Evolutionary conservation across 1,140 invertebrate species (phyloP).

Genomic region (Globodera ellingtonae): DNA sequence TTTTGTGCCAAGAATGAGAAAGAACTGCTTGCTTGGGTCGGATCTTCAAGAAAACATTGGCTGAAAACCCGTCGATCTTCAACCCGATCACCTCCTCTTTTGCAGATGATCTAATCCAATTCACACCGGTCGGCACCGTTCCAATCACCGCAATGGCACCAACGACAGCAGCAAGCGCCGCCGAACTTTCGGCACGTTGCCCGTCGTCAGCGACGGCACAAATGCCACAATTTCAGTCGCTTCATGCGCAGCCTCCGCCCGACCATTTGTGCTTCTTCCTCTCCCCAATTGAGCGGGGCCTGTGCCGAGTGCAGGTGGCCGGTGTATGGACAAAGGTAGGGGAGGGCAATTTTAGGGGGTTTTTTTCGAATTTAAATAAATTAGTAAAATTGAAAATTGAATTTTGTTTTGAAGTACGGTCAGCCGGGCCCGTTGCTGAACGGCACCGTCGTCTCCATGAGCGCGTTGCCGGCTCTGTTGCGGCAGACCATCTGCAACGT

Average conservation of each 20-base stretch:
- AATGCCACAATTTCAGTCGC: neutral
- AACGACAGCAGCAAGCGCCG: neutral
- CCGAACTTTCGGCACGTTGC: neutral
- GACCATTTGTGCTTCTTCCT: slow-evolving; percentile 39
- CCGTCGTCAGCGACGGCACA: neutral
- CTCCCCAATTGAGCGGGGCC: slow-evolving; percentile 39
- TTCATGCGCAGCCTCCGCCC: neutral
- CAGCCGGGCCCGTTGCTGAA: slow-evolving; percentile 53
- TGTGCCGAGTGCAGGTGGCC: slow-evolving; percentile 41
- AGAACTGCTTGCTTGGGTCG: too few relatives aligned
- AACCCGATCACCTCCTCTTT: too few relatives aligned
- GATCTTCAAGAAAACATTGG: too few relatives aligned
- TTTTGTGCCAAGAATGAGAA: too few relatives aligned
- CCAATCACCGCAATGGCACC: neutral
- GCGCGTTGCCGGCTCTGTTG: slow-evolving; percentile 34
- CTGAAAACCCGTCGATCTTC: too few relatives aligned
- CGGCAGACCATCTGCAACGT: slow-evolving; percentile 47
- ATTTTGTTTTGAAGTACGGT: slow-evolving; percentile 30
- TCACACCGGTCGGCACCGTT: slow-evolving; percentile 2
- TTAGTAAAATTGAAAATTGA: neutral
- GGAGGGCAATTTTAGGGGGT: too few relatives aligned
- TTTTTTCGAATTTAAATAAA: neutral
- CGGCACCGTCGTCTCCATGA: slow-evolving; percentile 45
- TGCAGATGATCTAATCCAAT: slow-evolving; percentile 25
- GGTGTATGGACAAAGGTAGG: slow-evolving; percentile 48